Percentiles rank a stretch among this genome's conserved stretches.
Evolutionary conservation across 2,888 invertebrate genomes (phyloP).

Genomic region (Cryptus viduatorius): DNA sequence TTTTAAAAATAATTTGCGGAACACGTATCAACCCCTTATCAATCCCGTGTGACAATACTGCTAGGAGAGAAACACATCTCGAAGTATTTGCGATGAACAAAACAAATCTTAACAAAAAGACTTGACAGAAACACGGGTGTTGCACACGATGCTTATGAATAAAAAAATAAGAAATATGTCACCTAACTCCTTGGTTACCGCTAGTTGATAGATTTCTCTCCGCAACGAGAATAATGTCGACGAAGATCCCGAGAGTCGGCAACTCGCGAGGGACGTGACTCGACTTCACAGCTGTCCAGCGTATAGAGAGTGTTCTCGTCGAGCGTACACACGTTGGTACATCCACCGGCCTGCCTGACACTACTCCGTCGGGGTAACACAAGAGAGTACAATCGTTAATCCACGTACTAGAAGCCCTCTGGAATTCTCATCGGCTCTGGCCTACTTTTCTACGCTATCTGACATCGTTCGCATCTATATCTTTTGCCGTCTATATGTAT

Average conservation of each 20-base stretch:
- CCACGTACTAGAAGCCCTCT: constrained; percentile 55
- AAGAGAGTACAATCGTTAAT: constrained; percentile 66
- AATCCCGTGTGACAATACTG: background rate
- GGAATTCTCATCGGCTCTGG: constrained; percentile 62
- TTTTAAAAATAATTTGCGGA: background rate
- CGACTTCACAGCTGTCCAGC: constrained; percentile 50
- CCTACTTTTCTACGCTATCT: constrained; percentile 14
- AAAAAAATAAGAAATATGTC: background rate
- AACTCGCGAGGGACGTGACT: constrained; percentile 65
- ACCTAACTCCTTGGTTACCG: background rate
- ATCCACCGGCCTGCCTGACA: constrained; percentile 18
- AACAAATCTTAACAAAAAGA: background rate
- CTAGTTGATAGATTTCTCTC: background rate
- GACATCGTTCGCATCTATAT: constrained; percentile 6
- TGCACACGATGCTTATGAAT: constrained; percentile 1
- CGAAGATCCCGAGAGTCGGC: constrained; percentile 55
- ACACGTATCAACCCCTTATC: background rate
- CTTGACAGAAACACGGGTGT: background rate
- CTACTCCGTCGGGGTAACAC: constrained; percentile 42
- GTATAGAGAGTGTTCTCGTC: constrained; percentile 50
- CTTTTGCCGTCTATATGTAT: background rate
- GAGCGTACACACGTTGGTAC: constrained; percentile 34
- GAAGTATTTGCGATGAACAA: background rate
- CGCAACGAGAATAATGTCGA: constrained; percentile 36
- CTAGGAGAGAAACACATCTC: background rate